These are phyloP conservation scores for Erpetoichthys calabaricus DNA, from an alignment of 2,797 vertebrate genomes.

Conservation along the genomic window DNA sequence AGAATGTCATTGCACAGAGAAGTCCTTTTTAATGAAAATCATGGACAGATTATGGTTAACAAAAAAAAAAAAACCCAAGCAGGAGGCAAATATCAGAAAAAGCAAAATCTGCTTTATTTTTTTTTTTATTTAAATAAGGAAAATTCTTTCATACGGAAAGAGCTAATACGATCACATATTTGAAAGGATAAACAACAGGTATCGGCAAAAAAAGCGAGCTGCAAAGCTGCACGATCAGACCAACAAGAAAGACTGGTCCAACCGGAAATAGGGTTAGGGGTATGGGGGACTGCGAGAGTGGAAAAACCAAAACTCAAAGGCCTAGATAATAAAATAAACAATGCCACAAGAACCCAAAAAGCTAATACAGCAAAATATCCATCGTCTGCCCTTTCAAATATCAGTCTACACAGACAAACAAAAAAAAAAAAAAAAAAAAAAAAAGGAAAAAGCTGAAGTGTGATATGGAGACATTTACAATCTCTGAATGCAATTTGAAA, in stretches of 20 bases:
- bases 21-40: too few relatives aligned
- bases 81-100: conserved; percentile 37
- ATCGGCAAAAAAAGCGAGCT: conserved; percentile 43
- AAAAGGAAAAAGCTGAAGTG: conserved; percentile 9
- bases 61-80: too few relatives aligned
- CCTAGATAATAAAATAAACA: conserved; percentile 15
- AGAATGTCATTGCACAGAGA: too few relatives aligned
- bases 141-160: conserved; percentile 78
- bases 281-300: too few relatives aligned
- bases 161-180: conserved; percentile 85
- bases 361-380: conserved; percentile 52
- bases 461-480: conserved; percentile 3
- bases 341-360: conserved; percentile 29
- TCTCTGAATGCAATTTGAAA: too few relatives aligned
- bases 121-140: conserved; percentile 73
- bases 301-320: conserved; percentile 6
- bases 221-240: conserved; percentile 43
- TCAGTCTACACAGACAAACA: conserved; percentile 51
- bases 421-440: conserved; percentile 50
- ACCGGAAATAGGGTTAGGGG: conserved; percentile 23
- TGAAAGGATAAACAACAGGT: conserved; percentile 82
- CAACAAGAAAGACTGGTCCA: conserved; percentile 39
- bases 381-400: conserved; percentile 61
- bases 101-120: conserved; percentile 59
- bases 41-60: too few relatives aligned